Conservation (phyloP, 2,888 invertebrate species). For the Agrotis exclamationis region DNA sequence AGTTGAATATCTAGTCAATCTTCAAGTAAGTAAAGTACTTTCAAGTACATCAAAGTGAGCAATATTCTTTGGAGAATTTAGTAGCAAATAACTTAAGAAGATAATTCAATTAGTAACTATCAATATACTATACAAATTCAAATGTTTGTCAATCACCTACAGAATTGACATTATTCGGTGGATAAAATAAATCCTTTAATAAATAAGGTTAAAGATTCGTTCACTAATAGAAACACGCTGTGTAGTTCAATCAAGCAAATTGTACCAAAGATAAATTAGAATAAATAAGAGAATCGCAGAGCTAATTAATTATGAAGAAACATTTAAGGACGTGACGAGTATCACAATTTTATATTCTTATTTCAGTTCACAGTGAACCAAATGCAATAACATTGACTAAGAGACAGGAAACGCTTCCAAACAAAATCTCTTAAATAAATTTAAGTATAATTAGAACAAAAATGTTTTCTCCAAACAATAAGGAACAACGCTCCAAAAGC, state of each 20-base stretch:
- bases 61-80: neutral
- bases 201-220: conserved; percentile 10
- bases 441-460: conserved; percentile 40
- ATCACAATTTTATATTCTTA: too few relatives aligned
- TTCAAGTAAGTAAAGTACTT: neutral
- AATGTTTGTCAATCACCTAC: conserved; percentile 9
- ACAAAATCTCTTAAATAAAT: conserved; percentile 19
- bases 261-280: neutral
- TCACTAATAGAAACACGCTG: conserved; percentile 10
- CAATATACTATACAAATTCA: too few relatives aligned
- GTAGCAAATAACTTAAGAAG: neutral
- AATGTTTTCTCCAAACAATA: conserved; percentile 49
- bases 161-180: neutral
- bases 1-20: neutral
- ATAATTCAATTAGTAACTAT: neutral
- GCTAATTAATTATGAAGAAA: neutral
- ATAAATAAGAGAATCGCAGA: neutral
- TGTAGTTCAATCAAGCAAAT: conserved; percentile 25
- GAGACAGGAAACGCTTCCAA: conserved; percentile 18
- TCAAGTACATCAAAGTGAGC: neutral
- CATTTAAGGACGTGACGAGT: neutral
- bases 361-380: neutral
- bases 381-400: conserved; percentile 2
- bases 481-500: conserved; percentile 35
- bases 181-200: conserved; percentile 5